Evolutionary conservation across 2,797 vertebrate genomes (phyloP).

Genomic region (Malacoraja senta): DNA sequence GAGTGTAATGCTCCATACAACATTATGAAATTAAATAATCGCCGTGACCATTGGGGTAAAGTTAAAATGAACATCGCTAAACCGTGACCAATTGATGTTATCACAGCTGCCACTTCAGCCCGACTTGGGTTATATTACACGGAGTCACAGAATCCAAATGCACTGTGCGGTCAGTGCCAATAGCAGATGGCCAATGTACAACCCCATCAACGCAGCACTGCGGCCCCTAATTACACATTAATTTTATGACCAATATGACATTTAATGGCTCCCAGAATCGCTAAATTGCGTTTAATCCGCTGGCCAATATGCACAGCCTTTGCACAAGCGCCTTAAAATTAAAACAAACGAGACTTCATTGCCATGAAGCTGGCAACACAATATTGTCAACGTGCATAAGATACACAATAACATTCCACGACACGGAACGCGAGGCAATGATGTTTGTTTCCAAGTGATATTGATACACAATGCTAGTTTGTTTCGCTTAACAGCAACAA

Average conservation of each 20-base stretch:
- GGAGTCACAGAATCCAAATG: conserved; percentile 55
- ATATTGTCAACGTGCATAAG: not conserved
- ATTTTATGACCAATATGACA: conserved; percentile 44
- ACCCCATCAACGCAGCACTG: conserved; percentile 52
- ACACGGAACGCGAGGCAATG: not conserved
- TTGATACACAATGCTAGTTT: not conserved
- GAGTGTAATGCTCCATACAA: conserved; percentile 67
- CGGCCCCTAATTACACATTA: conserved; percentile 58
- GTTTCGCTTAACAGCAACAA: not conserved
- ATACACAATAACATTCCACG: not conserved
- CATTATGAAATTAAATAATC: conserved; percentile 73
- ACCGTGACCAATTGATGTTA: conserved; percentile 73
- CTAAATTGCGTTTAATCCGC: not conserved
- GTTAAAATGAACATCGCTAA: conserved; percentile 69
- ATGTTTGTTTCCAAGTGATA: not conserved
- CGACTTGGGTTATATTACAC: conserved; percentile 60
- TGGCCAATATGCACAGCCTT: not conserved
- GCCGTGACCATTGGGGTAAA: conserved; percentile 66
- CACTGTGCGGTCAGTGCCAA: conserved; percentile 50
- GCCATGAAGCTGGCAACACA: not conserved
- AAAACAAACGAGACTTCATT: not conserved
- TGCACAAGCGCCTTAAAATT: not conserved
- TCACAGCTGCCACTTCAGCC: conserved; percentile 63
- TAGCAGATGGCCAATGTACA: conserved; percentile 67
- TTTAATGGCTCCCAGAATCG: not conserved